Evolutionary conservation across 2,113 vertebrate species (phyloP).

Genomic region (Mellivora capensis): DNA sequence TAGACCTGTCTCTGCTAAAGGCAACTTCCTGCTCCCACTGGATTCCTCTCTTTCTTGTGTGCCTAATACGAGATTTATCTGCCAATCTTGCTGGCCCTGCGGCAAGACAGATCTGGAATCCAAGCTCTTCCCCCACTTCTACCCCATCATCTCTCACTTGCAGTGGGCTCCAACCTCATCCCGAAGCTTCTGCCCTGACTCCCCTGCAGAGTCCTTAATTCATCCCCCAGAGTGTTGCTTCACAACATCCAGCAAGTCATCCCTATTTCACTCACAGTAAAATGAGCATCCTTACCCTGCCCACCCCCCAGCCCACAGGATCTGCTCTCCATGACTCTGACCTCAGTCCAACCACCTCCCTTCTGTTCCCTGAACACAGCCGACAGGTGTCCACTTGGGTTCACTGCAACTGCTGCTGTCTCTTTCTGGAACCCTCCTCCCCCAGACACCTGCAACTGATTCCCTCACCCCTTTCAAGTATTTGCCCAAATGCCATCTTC

Average conservation of each 20-base stretch:
- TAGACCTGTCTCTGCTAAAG: neutral
- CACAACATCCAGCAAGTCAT: neutral
- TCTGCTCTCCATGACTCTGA: neutral
- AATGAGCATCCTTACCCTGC: neutral
- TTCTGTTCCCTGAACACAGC: neutral
- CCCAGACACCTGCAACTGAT: accelerated
- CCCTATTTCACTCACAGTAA: neutral
- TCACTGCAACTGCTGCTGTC: neutral
- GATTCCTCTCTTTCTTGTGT: neutral
- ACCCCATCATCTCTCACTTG: accelerated
- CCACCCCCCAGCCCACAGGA: accelerated
- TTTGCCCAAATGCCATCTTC: neutral
- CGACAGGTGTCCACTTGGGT: neutral
- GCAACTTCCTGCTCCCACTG: neutral
- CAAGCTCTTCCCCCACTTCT: neutral
- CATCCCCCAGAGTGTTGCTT: neutral
- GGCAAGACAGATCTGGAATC: neutral
- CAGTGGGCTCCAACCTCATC: neutral
- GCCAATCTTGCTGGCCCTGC: neutral
- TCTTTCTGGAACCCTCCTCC: neutral
- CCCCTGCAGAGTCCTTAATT: accelerated
- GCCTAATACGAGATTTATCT: neutral
- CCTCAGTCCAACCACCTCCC: neutral
- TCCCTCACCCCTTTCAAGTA: neutral
- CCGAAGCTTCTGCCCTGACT: neutral